Percentiles rank a stretch among this genome's conserved stretches.
phyloP scores from a whole-genome alignment of 2,113 vertebrate species.

The Sphyrna mokarran region DNA sequence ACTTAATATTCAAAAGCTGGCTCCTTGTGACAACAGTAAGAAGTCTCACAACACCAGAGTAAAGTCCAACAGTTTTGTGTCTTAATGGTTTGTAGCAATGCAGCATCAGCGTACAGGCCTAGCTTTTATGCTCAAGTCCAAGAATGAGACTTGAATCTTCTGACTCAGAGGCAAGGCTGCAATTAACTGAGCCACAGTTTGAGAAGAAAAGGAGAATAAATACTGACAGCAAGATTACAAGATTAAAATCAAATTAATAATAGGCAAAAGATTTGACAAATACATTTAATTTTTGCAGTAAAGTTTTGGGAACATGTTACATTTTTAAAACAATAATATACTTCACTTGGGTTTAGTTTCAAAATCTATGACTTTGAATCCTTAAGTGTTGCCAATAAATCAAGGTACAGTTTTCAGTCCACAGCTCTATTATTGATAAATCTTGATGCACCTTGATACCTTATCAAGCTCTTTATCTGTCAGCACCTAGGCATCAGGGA shows the following conservation, averaged over 20 bases:
- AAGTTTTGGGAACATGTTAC: neutral
- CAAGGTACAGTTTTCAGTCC: too few species aligned
- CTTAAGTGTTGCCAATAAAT: neutral
- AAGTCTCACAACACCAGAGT: too few species aligned
- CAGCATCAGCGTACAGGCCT: too few species aligned
- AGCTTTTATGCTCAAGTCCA: neutral
- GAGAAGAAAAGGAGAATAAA: neutral
- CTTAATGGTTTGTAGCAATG: too few species aligned
- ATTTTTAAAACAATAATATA: neutral
- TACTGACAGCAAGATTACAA: neutral
- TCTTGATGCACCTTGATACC: neutral
- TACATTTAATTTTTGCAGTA: neutral
- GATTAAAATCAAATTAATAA: neutral
- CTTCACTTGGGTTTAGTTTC: neutral
- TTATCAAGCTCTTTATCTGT: neutral
- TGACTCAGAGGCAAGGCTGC: too few species aligned
- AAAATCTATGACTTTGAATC: neutral
- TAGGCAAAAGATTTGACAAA: neutral
- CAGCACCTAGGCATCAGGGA: neutral
- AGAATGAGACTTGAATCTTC: neutral
- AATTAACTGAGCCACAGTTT: too few species aligned
- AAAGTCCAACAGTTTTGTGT: too few species aligned
- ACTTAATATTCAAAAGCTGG: too few species aligned
- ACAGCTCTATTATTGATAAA: neutral
- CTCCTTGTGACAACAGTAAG: too few species aligned